Evolutionary conservation across 2,113 vertebrate species (phyloP).

Genomic region (Pipa parva): DNA sequence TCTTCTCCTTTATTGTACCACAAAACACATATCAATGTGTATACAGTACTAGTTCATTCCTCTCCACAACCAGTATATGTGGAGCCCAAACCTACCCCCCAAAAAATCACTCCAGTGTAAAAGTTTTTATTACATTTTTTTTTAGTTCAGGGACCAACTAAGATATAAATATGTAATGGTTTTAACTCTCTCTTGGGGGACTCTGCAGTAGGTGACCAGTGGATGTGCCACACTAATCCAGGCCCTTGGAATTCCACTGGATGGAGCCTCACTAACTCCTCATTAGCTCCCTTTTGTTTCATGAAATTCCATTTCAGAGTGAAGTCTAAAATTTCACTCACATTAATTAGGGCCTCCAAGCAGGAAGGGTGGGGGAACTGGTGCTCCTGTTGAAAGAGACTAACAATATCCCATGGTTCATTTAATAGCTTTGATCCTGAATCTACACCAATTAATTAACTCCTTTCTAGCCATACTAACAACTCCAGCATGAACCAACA

Average conservation of each 20-base stretch:
- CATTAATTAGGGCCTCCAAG: conserved; percentile 18
- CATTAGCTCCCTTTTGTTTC: neutral
- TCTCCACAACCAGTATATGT: no score
- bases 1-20: no score
- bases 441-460: conserved; percentile 16
- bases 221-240: neutral
- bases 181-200: neutral
- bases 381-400: conserved; percentile 32
- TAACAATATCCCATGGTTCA: conserved; percentile 22
- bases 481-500: neutral
- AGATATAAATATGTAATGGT: no score
- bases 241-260: conserved; percentile 13
- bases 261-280: conserved; percentile 25
- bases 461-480: neutral
- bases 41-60: no score
- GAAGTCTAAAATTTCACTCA: conserved; percentile 36
- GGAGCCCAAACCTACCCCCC: no score
- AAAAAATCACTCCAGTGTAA: no score
- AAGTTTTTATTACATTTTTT: no score
- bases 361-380: conserved; percentile 1
- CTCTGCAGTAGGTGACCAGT: neutral
- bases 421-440: conserved; percentile 31
- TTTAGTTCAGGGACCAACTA: no score
- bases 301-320: neutral
- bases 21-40: no score